Percentiles rank a stretch among this genome's conserved stretches.
Evolutionary conservation across 2,888 invertebrate species (phyloP).

Genomic region (Drosophila longiperda): DNA sequence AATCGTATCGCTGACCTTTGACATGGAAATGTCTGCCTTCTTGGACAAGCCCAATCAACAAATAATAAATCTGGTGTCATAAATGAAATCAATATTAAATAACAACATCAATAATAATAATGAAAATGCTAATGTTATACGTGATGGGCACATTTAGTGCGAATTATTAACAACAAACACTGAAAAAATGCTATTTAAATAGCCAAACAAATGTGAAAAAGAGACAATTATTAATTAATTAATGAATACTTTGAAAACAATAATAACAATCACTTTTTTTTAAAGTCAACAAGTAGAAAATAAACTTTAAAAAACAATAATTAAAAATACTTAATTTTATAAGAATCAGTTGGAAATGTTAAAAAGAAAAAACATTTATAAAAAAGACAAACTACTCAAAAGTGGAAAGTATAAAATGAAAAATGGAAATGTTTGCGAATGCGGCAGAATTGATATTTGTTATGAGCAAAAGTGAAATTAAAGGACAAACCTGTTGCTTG

Average conservation of each 20-base stretch:
- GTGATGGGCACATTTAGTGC: neutral
- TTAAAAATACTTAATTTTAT: neutral
- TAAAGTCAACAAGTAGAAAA: neutral
- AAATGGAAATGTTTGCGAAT: neutral
- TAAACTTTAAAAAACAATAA: neutral
- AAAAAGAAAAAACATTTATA: neutral
- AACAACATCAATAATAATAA: neutral
- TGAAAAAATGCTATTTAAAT: neutral
- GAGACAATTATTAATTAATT: neutral
- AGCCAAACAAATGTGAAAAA: neutral
- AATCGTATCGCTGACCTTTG: conserved; percentile 11
- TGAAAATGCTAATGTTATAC: neutral
- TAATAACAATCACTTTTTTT: neutral
- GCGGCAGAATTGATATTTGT: conserved; percentile 4
- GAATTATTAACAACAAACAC: neutral
- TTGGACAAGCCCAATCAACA: conserved; percentile 23
- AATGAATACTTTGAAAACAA: neutral
- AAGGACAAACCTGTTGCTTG: conserved; percentile 49
- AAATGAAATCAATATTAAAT: neutral
- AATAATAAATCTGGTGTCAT: neutral
- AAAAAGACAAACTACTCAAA: neutral
- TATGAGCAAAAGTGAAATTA: conserved; percentile 2
- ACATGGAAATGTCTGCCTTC: conserved; percentile 14
- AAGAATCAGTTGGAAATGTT: neutral
- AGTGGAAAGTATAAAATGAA: neutral